Evolutionary conservation across 2,113 vertebrate species (phyloP).

Genomic region (Ondatra zibethicus): DNA sequence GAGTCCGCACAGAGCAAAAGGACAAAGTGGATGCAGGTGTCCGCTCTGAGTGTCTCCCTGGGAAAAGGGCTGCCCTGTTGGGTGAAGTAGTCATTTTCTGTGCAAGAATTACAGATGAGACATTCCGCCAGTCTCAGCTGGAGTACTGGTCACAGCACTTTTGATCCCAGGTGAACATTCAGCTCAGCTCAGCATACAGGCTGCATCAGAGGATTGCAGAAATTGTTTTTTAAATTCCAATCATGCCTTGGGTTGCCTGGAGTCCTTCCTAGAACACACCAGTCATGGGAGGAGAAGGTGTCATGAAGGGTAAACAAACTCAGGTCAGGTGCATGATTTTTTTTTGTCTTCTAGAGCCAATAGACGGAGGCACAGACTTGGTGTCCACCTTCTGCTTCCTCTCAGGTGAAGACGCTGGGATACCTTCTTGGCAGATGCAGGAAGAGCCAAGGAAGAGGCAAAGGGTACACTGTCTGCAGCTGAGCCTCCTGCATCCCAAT

Average conservation of each 20-base stretch:
- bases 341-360: neutral
- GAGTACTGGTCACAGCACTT: neutral
- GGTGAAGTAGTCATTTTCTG: neutral
- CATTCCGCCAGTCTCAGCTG: neutral
- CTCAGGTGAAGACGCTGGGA: neutral
- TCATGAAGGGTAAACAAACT: neutral
- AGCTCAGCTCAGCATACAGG: neutral
- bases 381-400: neutral
- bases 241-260: neutral
- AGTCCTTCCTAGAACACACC: neutral
- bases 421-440: neutral
- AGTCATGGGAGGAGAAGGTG: neutral
- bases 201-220: neutral
- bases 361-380: too few relatives aligned
- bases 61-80: neutral
- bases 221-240: neutral
- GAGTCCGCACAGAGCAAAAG: conserved; percentile 56
- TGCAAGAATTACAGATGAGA: neutral
- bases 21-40: conserved; percentile 80
- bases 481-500: neutral
- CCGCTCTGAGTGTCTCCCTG: conserved; percentile 48
- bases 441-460: neutral
- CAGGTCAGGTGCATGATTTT: too few relatives aligned
- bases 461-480: neutral
- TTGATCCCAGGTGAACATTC: neutral